Conservation (phyloP, 2,888 invertebrate species). For the Calliopum simillimum region DNA sequence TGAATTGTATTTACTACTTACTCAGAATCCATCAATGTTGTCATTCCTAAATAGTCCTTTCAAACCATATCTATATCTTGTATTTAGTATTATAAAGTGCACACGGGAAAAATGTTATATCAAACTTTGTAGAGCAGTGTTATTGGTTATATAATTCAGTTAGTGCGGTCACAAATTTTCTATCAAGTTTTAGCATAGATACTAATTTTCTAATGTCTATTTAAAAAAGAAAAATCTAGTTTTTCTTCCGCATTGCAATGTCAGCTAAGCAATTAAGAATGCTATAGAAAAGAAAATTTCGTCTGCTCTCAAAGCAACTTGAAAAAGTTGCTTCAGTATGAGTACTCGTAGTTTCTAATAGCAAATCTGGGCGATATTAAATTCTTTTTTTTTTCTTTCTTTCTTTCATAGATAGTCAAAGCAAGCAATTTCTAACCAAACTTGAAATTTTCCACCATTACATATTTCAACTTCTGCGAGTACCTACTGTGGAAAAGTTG, state of each 20-base stretch:
- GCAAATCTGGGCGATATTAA: conserved; percentile 3
- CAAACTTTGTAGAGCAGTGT: too few relatives aligned
- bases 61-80: too few relatives aligned
- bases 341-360: background rate
- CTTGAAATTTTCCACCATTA: conserved; percentile 13
- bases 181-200: too few relatives aligned
- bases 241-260: conserved; percentile 23
- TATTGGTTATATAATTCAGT: too few relatives aligned
- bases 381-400: background rate
- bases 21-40: too few relatives aligned
- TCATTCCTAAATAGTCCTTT: too few relatives aligned
- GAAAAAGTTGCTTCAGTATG: conserved; percentile 4
- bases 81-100: too few relatives aligned
- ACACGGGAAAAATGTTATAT: too few relatives aligned
- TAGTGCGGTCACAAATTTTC: too few relatives aligned
- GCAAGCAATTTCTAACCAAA: conserved; percentile 9
- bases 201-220: too few relatives aligned
- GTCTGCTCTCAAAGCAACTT: conserved; percentile 14
- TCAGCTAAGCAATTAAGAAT: conserved; percentile 12
- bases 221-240: conserved; percentile 8
- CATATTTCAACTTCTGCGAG: background rate
- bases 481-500: conserved; percentile 1
- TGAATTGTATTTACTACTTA: too few relatives aligned
- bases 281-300: conserved; percentile 25
- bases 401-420: background rate